These are phyloP conservation scores for Amblyteles armatorius DNA, from an alignment of 2,888 invertebrate genomes.

Conservation along the genomic window DNA sequence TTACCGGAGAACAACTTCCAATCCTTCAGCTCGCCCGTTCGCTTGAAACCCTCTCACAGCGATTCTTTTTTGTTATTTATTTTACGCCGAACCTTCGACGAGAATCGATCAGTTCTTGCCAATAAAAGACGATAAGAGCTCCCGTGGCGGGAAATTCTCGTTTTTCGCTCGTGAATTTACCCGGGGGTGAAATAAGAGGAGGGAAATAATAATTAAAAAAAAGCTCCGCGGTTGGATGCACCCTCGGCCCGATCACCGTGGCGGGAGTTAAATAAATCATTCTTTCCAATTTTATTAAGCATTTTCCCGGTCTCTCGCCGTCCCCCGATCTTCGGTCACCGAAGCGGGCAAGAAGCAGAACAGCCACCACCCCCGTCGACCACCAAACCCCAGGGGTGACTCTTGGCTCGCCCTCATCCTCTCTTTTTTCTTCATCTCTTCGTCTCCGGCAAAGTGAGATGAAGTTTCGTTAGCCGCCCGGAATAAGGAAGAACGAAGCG, in stretches of 20 bases:
- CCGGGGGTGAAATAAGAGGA: neutral
- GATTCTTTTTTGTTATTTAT: conserved; percentile 10
- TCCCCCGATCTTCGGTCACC: conserved; percentile 44
- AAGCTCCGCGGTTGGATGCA: conserved; percentile 54
- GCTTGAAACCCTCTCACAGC: conserved; percentile 23
- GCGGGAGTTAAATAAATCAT: conserved; percentile 80
- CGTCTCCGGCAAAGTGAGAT: conserved; percentile 60
- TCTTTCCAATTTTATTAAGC: conserved; percentile 81
- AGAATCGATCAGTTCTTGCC: conserved; percentile 1
- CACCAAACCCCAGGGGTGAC: conserved; percentile 73
- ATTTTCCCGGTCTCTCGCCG: conserved; percentile 58
- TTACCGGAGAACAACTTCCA: conserved; percentile 68
- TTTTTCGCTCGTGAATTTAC: conserved; percentile 5
- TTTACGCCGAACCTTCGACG: neutral
- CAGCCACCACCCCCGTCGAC: conserved; percentile 58
- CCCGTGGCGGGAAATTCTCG: conserved; percentile 18
- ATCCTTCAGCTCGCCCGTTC: conserved; percentile 16
- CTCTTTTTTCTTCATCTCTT: conserved; percentile 30
- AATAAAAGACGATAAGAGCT: conserved; percentile 17
- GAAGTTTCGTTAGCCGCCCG: conserved; percentile 43
- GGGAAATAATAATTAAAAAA: conserved; percentile 12
- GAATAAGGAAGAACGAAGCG: conserved; percentile 54
- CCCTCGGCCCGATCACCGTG: conserved; percentile 62
- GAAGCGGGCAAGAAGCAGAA: conserved; percentile 51
- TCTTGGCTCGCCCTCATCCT: conserved; percentile 51